These are phyloP conservation scores for Pelodiscus sinensis DNA, from an alignment of 2,113 vertebrate species.

Conservation along the genomic window DNA sequence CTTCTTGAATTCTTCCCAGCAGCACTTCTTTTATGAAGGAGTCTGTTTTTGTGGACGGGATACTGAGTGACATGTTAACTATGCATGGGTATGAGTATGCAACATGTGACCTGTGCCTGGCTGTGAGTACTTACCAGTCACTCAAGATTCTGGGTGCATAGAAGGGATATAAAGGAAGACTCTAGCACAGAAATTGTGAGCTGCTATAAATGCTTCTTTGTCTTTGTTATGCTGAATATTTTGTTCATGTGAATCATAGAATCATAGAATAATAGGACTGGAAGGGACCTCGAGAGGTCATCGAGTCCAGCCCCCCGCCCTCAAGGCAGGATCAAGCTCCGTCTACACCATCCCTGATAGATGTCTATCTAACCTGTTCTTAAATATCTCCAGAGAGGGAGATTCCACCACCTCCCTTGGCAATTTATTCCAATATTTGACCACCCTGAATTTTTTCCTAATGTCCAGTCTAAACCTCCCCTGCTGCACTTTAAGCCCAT, in stretches of 20 bases:
- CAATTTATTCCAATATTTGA: no score
- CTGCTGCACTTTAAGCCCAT: no score
- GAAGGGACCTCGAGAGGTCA: no score
- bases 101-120: not conserved
- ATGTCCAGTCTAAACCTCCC: no score
- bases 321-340: no score
- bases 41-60: not conserved
- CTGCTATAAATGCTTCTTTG: not conserved
- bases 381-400: no score
- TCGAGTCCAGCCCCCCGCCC: no score
- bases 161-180: not conserved
- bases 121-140: not conserved
- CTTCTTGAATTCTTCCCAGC: not conserved
- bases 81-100: not conserved
- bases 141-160: accelerated
- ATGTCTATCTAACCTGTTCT: no score
- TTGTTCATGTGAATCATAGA: not conserved
- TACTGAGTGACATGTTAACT: not conserved
- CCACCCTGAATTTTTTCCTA: no score
- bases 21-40: accelerated
- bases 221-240: not conserved
- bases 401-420: no score
- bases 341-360: no score
- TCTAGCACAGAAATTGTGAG: not conserved
- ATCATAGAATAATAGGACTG: no score